Evolutionary conservation across 2,888 invertebrate genomes (phyloP).

Genomic region (Melitaea athalia): DNA sequence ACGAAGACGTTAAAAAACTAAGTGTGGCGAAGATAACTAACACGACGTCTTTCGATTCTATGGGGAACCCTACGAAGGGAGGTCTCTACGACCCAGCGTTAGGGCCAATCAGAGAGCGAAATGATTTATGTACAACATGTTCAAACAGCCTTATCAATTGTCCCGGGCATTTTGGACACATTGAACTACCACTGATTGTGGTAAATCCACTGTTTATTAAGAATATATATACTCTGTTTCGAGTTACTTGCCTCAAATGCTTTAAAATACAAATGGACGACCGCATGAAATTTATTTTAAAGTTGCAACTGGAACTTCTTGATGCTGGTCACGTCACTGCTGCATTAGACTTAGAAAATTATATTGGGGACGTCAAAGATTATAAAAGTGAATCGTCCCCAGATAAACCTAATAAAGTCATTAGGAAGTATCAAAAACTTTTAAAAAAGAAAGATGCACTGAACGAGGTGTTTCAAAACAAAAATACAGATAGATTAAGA

Average conservation of each 20-base stretch:
- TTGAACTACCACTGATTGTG: constrained; percentile 93
- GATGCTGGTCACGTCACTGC: constrained; percentile 88
- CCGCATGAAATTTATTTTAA: constrained; percentile 80
- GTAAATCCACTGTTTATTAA: constrained; percentile 95
- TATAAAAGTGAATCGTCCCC: constrained; percentile 65
- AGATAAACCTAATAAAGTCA: constrained; percentile 66
- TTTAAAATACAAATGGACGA: constrained; percentile 84
- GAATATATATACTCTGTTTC: constrained; percentile 85
- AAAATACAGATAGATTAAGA: constrained; percentile 77
- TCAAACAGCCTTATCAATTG: constrained; percentile 85
- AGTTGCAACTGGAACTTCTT: constrained; percentile 86
- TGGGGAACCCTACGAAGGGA: constrained; percentile 90
- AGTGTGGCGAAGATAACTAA: constrained; percentile 92
- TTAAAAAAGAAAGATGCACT: constrained; percentile 59
- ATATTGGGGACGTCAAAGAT: constrained; percentile 61
- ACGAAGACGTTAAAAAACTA: constrained; percentile 89
- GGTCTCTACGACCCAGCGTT: constrained; percentile 95
- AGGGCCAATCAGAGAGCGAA: constrained; percentile 85
- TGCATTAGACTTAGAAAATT: constrained; percentile 85
- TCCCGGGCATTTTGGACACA: constrained; percentile 97
- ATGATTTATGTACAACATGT: constrained; percentile 92
- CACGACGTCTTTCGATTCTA: constrained; percentile 88
- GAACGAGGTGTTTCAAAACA: constrained; percentile 64
- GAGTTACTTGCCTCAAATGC: constrained; percentile 87
- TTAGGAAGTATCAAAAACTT: constrained; percentile 68